A percentile compares a stretch with the other conserved stretches of the same genome.
Conservation (phyloP, 2,888 invertebrate species). For the Cantharis nigra region DNA sequence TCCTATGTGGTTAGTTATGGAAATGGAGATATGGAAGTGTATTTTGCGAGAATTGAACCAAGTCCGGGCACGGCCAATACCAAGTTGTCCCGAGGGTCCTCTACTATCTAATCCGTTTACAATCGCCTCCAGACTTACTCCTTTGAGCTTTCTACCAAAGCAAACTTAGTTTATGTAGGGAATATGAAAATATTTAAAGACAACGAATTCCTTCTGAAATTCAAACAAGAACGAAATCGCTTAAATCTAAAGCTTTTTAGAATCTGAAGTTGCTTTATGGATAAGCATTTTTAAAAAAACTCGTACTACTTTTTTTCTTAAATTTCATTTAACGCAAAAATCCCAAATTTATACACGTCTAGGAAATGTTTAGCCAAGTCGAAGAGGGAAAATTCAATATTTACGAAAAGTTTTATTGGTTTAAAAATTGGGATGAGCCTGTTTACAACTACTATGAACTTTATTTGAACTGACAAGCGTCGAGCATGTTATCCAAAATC, state of each 20-base stretch:
- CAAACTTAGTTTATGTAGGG: slow-evolving; percentile 27
- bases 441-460: background rate
- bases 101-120: slow-evolving; percentile 32
- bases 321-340: background rate
- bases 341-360: background rate
- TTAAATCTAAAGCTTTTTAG: background rate
- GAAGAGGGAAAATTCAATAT: background rate
- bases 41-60: slow-evolving; percentile 23
- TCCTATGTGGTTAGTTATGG: slow-evolving; percentile 33
- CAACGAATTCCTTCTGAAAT: slow-evolving; percentile 13
- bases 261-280: background rate
- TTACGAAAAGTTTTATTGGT: background rate
- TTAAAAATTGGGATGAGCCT: background rate
- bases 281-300: background rate
- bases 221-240: slow-evolving; percentile 13
- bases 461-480: background rate
- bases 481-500: background rate
- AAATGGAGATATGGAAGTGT: slow-evolving; percentile 30
- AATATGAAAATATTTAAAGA: slow-evolving; percentile 31
- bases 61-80: slow-evolving; percentile 27
- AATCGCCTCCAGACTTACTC: slow-evolving; percentile 29
- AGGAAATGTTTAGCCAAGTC: background rate
- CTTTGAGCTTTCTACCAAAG: slow-evolving; percentile 24
- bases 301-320: background rate
- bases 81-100: slow-evolving; percentile 29